Percentiles rank a stretch among this genome's conserved stretches.
Conservation (phyloP, 2,113 vertebrate species). For the Trogon melanurus region DNA sequence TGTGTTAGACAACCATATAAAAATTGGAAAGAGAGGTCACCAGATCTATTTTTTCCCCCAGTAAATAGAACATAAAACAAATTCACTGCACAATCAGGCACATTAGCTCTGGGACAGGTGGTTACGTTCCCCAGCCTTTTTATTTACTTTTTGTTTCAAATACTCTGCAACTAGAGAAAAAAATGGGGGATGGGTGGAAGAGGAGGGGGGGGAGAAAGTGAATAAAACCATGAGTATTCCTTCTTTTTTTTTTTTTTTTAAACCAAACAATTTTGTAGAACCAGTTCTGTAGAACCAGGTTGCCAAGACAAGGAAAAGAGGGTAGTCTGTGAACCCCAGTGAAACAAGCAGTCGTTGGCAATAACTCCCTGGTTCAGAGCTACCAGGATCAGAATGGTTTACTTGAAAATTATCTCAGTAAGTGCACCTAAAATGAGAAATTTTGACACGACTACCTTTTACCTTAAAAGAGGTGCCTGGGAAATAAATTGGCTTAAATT, state of each 20-base stretch:
- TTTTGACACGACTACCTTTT: neutral
- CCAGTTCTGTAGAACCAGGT: neutral
- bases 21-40: neutral
- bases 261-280: neutral
- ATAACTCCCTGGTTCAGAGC: neutral
- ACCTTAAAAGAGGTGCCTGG: neutral
- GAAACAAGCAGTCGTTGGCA: neutral
- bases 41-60: neutral
- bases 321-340: neutral
- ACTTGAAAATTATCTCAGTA: neutral
- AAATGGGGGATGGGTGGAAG: fast-evolving
- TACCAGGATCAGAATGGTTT: neutral
- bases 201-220: neutral
- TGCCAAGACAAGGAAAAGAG: neutral
- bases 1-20: neutral
- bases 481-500: neutral
- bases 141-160: constrained; percentile 6
- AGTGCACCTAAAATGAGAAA: neutral
- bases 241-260: neutral
- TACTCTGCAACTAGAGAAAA: neutral
- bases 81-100: neutral
- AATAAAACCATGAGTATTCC: neutral
- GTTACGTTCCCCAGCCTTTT: neutral
- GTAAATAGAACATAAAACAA: neutral
- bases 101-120: neutral